Percentiles rank a stretch among this genome's conserved stretches.
Evolutionary conservation across 2,888 invertebrate species (phyloP).

Genomic region (Protodeltote pygarga): DNA sequence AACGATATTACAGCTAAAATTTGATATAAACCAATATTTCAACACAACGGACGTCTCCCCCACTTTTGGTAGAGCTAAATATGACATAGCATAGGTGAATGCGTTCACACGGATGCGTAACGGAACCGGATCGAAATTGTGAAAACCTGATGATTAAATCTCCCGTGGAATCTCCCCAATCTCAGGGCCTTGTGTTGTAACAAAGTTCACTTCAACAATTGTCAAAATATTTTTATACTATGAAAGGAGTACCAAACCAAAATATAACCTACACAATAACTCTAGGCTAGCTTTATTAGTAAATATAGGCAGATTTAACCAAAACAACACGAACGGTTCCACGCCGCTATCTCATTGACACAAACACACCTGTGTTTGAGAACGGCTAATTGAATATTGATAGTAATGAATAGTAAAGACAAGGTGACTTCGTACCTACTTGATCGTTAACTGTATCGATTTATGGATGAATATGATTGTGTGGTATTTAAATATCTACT

Average conservation of each 20-base stretch:
- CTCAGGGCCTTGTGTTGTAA: constrained; percentile 23
- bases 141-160: constrained; percentile 39
- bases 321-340: constrained; percentile 66
- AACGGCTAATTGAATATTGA: constrained; percentile 42
- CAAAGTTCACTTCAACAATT: constrained; percentile 42
- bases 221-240: constrained; percentile 72
- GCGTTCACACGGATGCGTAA: constrained; percentile 31
- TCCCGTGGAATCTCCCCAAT: constrained; percentile 23
- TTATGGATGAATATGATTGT: constrained; percentile 1
- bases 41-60: constrained; percentile 8
- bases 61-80: constrained; percentile 4
- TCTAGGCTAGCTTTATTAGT: constrained; percentile 71
- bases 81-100: constrained; percentile 23
- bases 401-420: constrained; percentile 31
- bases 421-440: constrained; percentile 4
- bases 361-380: constrained; percentile 54
- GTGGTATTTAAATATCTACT: too few species aligned
- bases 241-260: constrained; percentile 64
- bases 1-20: too few species aligned
- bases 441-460: constrained; percentile 1
- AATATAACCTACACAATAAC: constrained; percentile 66
- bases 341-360: constrained; percentile 59
- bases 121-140: constrained; percentile 42
- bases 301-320: constrained; percentile 68
- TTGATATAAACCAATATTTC: too few species aligned